phyloP scores from a whole-genome alignment of 1,140 invertebrate genomes.

The Drosophila nebulosa region DNA sequence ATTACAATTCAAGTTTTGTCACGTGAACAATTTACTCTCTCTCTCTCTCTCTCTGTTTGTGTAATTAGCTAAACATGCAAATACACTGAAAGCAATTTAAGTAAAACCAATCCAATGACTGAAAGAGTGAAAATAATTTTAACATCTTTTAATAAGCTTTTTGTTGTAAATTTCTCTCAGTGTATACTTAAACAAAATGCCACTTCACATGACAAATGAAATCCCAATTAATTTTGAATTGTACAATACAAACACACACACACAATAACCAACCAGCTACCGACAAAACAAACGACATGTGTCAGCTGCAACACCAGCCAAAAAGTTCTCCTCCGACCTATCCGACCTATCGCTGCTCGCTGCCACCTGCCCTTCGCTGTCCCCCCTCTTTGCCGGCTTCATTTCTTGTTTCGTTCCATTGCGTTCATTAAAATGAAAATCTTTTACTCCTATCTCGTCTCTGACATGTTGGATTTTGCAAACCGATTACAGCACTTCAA shows the following conservation, averaged over 20 bases:
- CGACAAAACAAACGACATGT: slow-evolving; percentile 2
- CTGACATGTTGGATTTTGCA: slow-evolving; percentile 28
- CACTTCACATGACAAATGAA: slow-evolving; percentile 17
- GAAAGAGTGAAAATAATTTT: too few relatives aligned
- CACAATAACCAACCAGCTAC: not conserved
- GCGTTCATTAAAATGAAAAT: not conserved
- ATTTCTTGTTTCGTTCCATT: too few relatives aligned
- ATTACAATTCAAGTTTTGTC: not conserved
- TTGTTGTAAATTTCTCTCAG: not conserved
- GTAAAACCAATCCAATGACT: too few relatives aligned
- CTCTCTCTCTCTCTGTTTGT: not conserved
- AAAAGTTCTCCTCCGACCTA: not conserved
- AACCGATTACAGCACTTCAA: slow-evolving; percentile 82
- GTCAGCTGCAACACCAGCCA: slow-evolving; percentile 6
- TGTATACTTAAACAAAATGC: slow-evolving; percentile 21
- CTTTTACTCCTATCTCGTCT: slow-evolving; percentile 2
- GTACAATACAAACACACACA: too few relatives aligned
- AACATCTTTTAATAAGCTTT: too few relatives aligned
- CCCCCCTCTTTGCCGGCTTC: slow-evolving; percentile 13
- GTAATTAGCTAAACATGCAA: not conserved
- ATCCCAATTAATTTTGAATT: slow-evolving; percentile 43
- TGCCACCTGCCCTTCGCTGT: not conserved
- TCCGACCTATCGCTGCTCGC: too few relatives aligned
- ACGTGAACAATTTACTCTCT: not conserved
- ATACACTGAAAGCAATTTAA: not conserved